A percentile compares a stretch with the other conserved stretches of the same genome.
These are phyloP conservation scores for Neodon shergylaensis DNA, from an alignment of 2,113 vertebrate genomes.

Conservation along the genomic window DNA sequence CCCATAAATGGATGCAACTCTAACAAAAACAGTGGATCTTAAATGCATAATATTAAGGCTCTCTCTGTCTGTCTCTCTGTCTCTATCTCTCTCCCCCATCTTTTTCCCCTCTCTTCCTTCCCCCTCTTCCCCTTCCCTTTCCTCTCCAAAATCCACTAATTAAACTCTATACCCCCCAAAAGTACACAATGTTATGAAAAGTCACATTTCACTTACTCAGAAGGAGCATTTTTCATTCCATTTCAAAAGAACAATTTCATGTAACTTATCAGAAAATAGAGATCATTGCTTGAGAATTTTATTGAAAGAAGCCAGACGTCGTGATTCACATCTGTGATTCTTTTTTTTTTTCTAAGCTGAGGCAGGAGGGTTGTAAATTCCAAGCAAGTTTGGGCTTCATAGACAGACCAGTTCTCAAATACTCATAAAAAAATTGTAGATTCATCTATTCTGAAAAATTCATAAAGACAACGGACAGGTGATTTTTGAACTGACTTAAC, in stretches of 20 bases:
- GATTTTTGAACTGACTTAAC: neutral
- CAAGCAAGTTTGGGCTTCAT: neutral
- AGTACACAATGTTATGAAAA: neutral
- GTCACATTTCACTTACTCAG: neutral
- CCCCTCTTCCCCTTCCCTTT: no score
- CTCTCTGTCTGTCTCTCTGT: accelerated
- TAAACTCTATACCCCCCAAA: no score
- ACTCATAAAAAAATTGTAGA: neutral
- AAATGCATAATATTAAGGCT: neutral
- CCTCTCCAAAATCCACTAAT: no score
- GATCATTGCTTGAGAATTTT: neutral
- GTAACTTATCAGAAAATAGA: neutral
- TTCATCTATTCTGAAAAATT: neutral
- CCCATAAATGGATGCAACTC: neutral
- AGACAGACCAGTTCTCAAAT: neutral
- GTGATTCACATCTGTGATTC: neutral
- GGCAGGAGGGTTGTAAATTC: neutral
- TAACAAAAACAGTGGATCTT: neutral
- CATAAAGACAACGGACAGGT: neutral
- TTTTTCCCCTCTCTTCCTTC: no score
- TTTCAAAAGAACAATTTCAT: neutral
- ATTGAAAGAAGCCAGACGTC: neutral
- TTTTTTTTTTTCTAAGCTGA: neutral
- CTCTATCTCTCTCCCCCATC: no score
- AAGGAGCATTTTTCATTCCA: neutral